phyloP scores from a whole-genome alignment of 2,888 invertebrate species.

The Troides oblongomaculatus region DNA sequence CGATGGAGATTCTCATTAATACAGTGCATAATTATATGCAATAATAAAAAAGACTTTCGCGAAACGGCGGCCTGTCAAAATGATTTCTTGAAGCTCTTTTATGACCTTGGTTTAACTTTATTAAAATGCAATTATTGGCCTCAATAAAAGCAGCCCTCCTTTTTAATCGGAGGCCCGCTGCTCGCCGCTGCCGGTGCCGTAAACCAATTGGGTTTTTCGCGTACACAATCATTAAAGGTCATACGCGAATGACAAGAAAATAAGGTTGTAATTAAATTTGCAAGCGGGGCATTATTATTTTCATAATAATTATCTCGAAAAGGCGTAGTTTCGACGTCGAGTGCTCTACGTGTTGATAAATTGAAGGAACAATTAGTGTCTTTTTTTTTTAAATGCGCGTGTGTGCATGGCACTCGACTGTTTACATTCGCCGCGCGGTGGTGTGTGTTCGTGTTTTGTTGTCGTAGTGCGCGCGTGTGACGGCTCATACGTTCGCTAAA shows the following conservation, averaged over 20 bases:
- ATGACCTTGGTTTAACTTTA: constrained; percentile 47
- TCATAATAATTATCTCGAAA: constrained; percentile 49
- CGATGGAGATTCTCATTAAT: constrained; percentile 13
- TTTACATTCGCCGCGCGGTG: constrained; percentile 31
- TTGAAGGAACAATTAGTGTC: constrained; percentile 61
- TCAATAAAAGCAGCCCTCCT: constrained; percentile 49
- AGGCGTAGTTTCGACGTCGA: constrained; percentile 45
- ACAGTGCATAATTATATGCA: constrained; percentile 32
- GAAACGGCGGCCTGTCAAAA: constrained; percentile 40
- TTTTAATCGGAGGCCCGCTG: constrained; percentile 46
- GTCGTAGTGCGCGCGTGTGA: constrained; percentile 34
- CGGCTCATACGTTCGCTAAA: constrained; percentile 43
- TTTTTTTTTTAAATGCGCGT: constrained; percentile 23
- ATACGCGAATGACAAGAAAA: constrained; percentile 53
- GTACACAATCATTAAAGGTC: constrained; percentile 44
- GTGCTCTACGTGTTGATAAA: constrained; percentile 45
- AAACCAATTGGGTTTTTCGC: constrained; percentile 40
- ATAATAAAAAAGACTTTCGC: constrained; percentile 34
- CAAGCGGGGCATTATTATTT: constrained; percentile 44
- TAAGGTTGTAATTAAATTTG: constrained; percentile 55
- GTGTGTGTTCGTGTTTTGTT: constrained; percentile 34
- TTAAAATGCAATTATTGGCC: constrained; percentile 65
- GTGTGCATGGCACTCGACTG: constrained; percentile 43
- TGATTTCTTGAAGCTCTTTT: constrained; percentile 42
- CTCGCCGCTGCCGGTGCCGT: constrained; percentile 24